Base-by-base conservation (phyloP, 2,113 vertebrate species). In the Corythaeola cristata region DNA sequence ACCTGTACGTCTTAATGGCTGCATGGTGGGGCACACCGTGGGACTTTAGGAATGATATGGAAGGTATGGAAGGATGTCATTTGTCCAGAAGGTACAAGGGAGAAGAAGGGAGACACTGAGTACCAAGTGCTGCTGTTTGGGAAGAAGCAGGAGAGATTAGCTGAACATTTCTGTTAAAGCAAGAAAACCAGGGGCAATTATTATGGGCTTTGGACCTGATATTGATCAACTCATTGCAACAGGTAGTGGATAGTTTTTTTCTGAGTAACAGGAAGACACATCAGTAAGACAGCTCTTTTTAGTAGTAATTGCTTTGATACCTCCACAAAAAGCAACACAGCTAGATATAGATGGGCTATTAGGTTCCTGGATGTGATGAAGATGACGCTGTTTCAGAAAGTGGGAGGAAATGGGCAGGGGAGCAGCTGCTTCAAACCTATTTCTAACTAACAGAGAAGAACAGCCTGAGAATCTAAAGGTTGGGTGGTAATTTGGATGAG, bases 361-460 rank as follows among this genome's bases (percentile, higher is more conserved):
- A 8, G 23, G 15, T 67, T 90, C 37, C 63, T 77, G 50, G 20
- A 67, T 73, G 37, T 4, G 17, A 53, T 45, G 71, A 83, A 82
- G 72, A 64, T 28, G 39, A 73, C 77, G 71, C 10, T 93, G 26
- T 68, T 93, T 77, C 78, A 95, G 59, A 89, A 91, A 49, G n/a
- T n/a, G n/a, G 32, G 28, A 62, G 21, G 50, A 85, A 69, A 85
- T 8, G 28, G 59, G 18, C 37, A 76, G 62, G 9, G 22, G 6
- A 80, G 11, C 20, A 85, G 32, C 37, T 71, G 11, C 41, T 84
- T 88, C 82, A 73, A 83, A 76, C 28, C 6, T 3, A 0, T 83
- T 94, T 88, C 77, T 94, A 77, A 41, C 44, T 85, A 89, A 62
- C 30, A 91, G 64, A 73, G 76, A 90, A 77, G 41, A 94, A 56